Conservation (phyloP, 2,797 vertebrate genomes). For the Gorsachius magnificus region DNA sequence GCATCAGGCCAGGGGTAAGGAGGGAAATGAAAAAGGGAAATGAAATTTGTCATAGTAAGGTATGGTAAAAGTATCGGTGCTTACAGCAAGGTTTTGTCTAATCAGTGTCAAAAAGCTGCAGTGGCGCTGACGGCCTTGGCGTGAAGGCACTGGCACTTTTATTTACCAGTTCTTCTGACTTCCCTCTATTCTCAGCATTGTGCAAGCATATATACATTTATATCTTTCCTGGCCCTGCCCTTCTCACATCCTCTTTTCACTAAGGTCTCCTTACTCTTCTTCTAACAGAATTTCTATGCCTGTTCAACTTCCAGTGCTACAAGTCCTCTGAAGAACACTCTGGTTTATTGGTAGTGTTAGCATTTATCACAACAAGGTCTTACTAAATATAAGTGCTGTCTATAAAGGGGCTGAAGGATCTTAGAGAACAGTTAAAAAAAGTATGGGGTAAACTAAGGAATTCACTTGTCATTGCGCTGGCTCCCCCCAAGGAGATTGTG, state of each 20-base stretch:
- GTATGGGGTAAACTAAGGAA: background rate
- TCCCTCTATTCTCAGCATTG: background rate
- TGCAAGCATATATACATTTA: background rate
- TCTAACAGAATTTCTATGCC: background rate
- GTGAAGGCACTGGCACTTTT: background rate
- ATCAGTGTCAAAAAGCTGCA: background rate
- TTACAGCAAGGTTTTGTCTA: background rate
- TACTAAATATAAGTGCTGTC: background rate
- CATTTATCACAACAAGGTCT: background rate
- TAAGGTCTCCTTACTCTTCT: background rate
- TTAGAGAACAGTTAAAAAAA: background rate
- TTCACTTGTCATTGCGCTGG: background rate
- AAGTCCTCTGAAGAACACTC: background rate
- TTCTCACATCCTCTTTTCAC: conserved; percentile 24
- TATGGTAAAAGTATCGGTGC: background rate
- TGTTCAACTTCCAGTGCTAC: background rate
- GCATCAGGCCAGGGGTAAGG: background rate
- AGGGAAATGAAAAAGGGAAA: conserved; percentile 50
- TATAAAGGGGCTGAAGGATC: background rate
- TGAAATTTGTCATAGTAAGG: background rate
- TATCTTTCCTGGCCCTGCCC: background rate
- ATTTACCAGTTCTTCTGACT: background rate
- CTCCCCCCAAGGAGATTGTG: background rate
- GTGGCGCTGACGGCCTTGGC: rapidly evolving
- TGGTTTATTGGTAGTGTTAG: background rate